phyloP scores from a whole-genome alignment of 1,140 invertebrate genomes.

The Rhynchophorus ferrugineus region DNA sequence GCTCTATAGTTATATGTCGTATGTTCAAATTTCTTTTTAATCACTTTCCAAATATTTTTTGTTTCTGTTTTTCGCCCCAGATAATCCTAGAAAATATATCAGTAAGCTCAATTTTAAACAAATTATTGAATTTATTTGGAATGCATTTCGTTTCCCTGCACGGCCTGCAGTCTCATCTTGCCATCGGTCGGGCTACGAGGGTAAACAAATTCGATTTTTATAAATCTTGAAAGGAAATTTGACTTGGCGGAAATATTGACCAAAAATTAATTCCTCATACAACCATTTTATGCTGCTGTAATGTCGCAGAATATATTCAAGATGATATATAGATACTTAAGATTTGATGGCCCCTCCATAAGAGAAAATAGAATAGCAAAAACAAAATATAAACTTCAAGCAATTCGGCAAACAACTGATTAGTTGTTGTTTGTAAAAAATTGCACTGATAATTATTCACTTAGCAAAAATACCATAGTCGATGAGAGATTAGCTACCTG shows the following conservation, averaged over 20 bases:
- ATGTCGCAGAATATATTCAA: slow-evolving; percentile 8
- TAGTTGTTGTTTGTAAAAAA: slow-evolving; percentile 7
- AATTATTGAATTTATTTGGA: too few species aligned
- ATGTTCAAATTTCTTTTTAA: too few species aligned
- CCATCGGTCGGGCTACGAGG: too few species aligned
- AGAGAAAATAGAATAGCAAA: not conserved
- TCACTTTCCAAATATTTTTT: too few species aligned
- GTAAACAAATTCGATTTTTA: too few species aligned
- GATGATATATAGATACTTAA: slow-evolving; percentile 1
- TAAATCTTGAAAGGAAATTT: slow-evolving; percentile 6
- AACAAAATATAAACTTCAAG: slow-evolving; percentile 4
- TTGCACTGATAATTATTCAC: slow-evolving; percentile 12
- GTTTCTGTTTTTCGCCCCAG: too few species aligned
- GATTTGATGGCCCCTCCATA: not conserved
- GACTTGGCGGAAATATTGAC: slow-evolving; percentile 2
- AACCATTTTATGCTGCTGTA: slow-evolving; percentile 4
- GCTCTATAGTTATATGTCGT: too few species aligned
- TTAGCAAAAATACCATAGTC: slow-evolving; percentile 8
- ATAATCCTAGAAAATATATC: too few species aligned
- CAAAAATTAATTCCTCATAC: slow-evolving; percentile 6
- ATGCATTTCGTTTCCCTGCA: too few species aligned
- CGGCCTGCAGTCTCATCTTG: too few species aligned
- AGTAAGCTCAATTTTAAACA: too few species aligned
- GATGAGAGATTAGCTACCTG: slow-evolving; percentile 11
- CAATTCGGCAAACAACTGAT: too few species aligned